Base-by-base conservation (phyloP, 2,797 vertebrate species). In the Clarias laeviceps region DNA sequence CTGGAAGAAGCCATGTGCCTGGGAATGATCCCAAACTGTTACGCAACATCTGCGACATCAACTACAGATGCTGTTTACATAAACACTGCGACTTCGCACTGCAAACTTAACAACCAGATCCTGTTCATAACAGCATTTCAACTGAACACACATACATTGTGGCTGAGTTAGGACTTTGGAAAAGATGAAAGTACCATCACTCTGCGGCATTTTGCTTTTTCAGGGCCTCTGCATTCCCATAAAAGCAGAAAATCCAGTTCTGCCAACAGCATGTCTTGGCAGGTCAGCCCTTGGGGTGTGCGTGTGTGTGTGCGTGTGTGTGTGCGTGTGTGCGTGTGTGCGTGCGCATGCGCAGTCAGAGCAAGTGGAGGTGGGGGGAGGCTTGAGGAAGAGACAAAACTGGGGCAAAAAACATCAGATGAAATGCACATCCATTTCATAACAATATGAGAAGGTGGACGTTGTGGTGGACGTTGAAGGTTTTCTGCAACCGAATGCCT, bases 241-340 rank as follows among this genome's bases (percentile, higher is more conserved):
- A 90, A 91, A 90, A 90, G 86, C 82, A 82, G 82, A 89, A 88
- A 90, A 84, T 87, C 88, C 89, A 89, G 50, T 84, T 83, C 72
- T 88, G 91, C 85, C 85, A 84, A 50, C 37, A 73, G 80, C 12
- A 24, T 54, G 81, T 79, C 90, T 88, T 81, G 82, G 57, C 86
- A 45, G 59, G 40, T 93, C 83, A 84, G 86, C 82, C 80, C 80
- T 73, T 57, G 80, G 85, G 32, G 74, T 24, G 85, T 54, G 45
- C 14, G 45, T 4, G 45, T 45, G 45, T 11, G 45, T 12, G 45
- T 2, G 45, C 9, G 45, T 37, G 74, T 27, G 85, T 56, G 40
- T 11, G 40, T 0, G 40, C 8, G 45, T 11, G 45, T 12, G 45
- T 2, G 45, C 9, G 45, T 37, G 74, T 27, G 85, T 56, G 40